Conservation (phyloP, 2,113 vertebrate species). For the Nymphicus hollandicus region DNA sequence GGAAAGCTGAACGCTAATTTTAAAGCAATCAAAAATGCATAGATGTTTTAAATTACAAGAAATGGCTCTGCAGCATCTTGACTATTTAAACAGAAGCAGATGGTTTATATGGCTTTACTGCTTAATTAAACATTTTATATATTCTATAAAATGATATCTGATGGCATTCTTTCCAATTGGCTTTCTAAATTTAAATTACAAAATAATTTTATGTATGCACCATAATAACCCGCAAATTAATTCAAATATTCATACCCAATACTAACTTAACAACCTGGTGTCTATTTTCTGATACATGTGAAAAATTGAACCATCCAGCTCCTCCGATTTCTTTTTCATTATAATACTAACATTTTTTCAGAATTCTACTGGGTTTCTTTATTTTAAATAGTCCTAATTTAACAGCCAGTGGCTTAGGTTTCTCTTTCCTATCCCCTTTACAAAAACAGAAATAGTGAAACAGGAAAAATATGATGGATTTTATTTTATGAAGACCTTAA, state of each 20-base stretch:
- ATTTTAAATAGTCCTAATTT: background rate
- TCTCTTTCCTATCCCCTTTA: background rate
- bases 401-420: background rate
- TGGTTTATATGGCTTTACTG: slow-evolving; percentile 20
- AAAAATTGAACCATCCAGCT: background rate
- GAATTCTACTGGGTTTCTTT: background rate
- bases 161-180: background rate
- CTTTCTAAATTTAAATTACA: background rate
- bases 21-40: slow-evolving; percentile 35
- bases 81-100: slow-evolving; percentile 50
- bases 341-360: background rate
- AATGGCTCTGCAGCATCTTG: slow-evolving; percentile 29
- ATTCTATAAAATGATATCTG: background rate
- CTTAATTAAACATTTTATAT: slow-evolving; percentile 47
- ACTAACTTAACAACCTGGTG: background rate
- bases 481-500: background rate
- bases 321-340: background rate
- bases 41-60: slow-evolving; percentile 15
- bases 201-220: background rate
- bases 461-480: background rate
- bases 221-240: background rate
- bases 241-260: background rate
- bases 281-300: background rate
- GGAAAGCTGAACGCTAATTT: slow-evolving; percentile 20
- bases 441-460: background rate